phyloP scores from a whole-genome alignment of 2,797 vertebrate genomes.

The Discoglossus pictus region DNA sequence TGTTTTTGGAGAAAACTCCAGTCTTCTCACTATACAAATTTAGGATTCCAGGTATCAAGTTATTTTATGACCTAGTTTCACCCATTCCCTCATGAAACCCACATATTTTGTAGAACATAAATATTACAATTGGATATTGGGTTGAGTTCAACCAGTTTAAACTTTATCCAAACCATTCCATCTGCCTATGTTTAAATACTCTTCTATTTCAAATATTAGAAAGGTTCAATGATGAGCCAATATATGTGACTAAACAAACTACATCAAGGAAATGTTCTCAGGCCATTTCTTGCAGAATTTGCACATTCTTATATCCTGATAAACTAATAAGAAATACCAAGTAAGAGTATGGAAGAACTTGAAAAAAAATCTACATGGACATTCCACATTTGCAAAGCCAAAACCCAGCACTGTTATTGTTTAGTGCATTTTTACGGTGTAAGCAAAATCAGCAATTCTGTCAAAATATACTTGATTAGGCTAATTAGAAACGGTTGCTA shows the following conservation, averaged over 20 bases:
- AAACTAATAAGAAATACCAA: no score
- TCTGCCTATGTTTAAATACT: conserved; percentile 24
- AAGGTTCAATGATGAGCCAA: conserved; percentile 1
- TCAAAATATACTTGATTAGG: background rate
- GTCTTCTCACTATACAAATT: conserved; percentile 6
- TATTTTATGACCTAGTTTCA: conserved; percentile 35
- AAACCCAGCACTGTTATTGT: conserved; percentile 14
- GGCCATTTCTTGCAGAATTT: no score
- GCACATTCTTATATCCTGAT: no score
- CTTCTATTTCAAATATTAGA: background rate
- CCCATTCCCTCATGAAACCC: conserved; percentile 22
- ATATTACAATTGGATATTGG: conserved; percentile 7
- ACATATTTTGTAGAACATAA: conserved; percentile 25
- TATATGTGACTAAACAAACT: no score
- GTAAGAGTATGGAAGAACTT: no score
- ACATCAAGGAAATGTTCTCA: no score
- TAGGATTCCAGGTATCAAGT: conserved; percentile 16
- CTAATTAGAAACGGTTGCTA: conserved; percentile 27
- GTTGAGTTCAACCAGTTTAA: background rate
- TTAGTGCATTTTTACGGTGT: conserved; percentile 1
- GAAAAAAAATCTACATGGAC: conserved; percentile 6
- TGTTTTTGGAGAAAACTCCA: conserved; percentile 2
- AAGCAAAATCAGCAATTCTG: conserved; percentile 19
- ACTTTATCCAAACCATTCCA: conserved; percentile 9
- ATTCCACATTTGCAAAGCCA: conserved; percentile 5